Conservation (phyloP, 2,113 vertebrate genomes). For the Cardinalis cardinalis region DNA sequence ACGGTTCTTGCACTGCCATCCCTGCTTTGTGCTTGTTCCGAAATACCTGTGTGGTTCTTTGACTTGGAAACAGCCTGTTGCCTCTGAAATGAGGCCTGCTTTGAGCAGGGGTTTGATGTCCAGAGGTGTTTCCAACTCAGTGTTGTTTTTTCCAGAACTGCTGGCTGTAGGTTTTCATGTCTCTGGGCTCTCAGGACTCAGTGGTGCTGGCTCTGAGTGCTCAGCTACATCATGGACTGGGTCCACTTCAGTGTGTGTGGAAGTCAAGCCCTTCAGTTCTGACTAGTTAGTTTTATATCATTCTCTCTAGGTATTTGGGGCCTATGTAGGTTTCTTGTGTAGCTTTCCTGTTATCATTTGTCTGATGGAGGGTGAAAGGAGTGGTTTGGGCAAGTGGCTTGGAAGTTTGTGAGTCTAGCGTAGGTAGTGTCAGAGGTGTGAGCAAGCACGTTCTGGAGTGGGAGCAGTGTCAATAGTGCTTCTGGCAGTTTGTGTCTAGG, state of each 20-base stretch:
- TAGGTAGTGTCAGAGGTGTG: accelerated
- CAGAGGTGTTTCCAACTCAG: background rate
- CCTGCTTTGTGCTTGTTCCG: background rate
- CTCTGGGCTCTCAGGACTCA: background rate
- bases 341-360: background rate
- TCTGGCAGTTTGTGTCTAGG: background rate
- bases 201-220: background rate
- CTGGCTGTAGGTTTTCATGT: accelerated
- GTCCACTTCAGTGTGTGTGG: background rate
- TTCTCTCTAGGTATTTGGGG: background rate
- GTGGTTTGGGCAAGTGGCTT: background rate
- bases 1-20: accelerated
- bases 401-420: accelerated
- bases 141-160: accelerated
- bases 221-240: accelerated
- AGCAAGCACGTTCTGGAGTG: background rate
- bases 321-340: background rate
- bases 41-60: background rate
- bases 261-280: background rate
- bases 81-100: background rate
- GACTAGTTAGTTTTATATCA: accelerated
- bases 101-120: background rate
- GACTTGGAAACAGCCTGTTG: background rate
- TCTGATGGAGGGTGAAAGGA: background rate
- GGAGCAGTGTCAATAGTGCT: background rate